Base-by-base conservation (phyloP, 2,888 invertebrate genomes). In the Hyles lineata region DNA sequence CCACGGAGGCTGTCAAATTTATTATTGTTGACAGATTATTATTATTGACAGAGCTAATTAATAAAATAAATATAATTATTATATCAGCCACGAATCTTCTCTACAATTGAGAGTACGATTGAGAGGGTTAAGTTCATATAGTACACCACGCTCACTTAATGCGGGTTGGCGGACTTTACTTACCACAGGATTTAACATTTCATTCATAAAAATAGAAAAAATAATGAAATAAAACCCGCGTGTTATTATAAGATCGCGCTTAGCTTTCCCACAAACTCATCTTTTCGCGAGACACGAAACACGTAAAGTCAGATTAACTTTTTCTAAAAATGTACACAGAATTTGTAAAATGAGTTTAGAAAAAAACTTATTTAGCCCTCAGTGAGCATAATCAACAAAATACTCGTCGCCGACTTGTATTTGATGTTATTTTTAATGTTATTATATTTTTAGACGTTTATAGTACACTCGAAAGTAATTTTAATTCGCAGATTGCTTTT, bases 241-340 rank as follows among this genome's bases (percentile, higher is more conserved):
- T n/a, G 4, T 6, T 7, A n/a, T 4, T 55, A 55, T 7, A n/a
- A 19, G n/a, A 55, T 55, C 55, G 8, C 6, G 55, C 55, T 55
- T 55, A n/a, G n/a, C 55, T n/a, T n/a, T 55, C 6, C 55, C 55
- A n/a, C n/a, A 55, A 55, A 55, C 55, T 55, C 32, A 32, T n/a
- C 6, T 62, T 32, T 62, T 19, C 29, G 71, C 73, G 74, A 78
- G 76, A 75, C 74, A 74, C 74, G 74, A 73, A 74, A 72, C 74
- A 74, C 74, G 72, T 73, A 74, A 72, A 72, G 73, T 74, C 67
- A 75, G 77, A 77, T 78, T 75, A 76, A 74, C 74, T 73, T 77
- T 76, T 61, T 59, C 69, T 55, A 73, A 70, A 74, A 74, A 73
- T 70, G 29, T 32, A 70, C 17, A 32, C 29, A n/a, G 55, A 55